Conservation (phyloP, 1,140 invertebrate genomes). For the Triops longicaudatus region DNA sequence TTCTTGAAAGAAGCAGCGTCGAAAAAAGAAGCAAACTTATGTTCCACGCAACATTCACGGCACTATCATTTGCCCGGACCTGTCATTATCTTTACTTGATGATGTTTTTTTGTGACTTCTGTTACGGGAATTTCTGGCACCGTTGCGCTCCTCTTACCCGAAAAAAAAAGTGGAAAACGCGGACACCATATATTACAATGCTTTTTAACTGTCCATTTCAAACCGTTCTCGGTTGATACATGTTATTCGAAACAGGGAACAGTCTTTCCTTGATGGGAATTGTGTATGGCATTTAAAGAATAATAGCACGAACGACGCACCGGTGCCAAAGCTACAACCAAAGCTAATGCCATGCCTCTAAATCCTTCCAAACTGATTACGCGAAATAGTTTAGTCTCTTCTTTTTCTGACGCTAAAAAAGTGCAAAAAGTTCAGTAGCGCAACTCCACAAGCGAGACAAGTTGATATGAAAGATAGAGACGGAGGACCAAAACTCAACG, state of each 20-base stretch:
- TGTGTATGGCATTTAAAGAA: background rate
- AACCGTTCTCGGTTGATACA: background rate
- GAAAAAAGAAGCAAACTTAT: background rate
- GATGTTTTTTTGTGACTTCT: background rate
- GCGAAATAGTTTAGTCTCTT: no score
- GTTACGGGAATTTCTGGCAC: slow-evolving; percentile 11
- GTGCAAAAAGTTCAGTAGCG: no score
- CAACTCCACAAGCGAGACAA: no score
- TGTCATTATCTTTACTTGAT: background rate
- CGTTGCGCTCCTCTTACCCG: background rate
- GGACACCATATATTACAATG: background rate
- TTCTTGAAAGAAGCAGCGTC: background rate
- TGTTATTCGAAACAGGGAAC: background rate
- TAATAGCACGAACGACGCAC: background rate
- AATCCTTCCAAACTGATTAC: no score
- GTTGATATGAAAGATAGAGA: background rate
- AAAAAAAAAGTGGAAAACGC: background rate
- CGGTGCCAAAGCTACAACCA: no score
- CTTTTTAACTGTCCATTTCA: background rate
- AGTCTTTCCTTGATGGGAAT: background rate
- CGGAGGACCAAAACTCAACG: background rate
- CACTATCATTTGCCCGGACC: background rate
- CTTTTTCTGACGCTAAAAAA: no score
- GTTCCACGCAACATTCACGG: background rate
- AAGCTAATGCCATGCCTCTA: no score